Evolutionary conservation across 2,888 invertebrate genomes (phyloP).

Genomic region (Oxytorus armatus): DNA sequence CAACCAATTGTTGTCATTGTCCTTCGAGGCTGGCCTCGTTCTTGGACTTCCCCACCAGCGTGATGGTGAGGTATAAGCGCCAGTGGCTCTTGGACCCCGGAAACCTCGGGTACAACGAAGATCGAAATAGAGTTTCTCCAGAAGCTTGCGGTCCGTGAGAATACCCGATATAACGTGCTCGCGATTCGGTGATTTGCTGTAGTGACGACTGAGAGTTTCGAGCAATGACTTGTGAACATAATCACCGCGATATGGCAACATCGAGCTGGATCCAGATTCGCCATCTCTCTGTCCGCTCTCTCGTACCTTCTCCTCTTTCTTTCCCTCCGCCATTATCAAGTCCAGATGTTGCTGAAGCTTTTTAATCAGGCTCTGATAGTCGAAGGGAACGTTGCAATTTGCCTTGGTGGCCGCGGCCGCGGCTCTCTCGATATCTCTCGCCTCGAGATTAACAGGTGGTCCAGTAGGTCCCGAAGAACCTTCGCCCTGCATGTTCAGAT

Average conservation of each 20-base stretch:
- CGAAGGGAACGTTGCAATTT: slow-evolving; percentile 81
- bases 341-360: slow-evolving; percentile 87
- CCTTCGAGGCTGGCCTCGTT: slow-evolving; percentile 68
- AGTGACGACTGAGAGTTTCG: slow-evolving; percentile 89
- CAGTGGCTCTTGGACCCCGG: slow-evolving; percentile 82
- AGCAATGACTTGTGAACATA: slow-evolving; percentile 87
- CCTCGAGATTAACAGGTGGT: slow-evolving; percentile 56
- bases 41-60: slow-evolving; percentile 77
- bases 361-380: slow-evolving; percentile 88
- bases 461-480: slow-evolving; percentile 68
- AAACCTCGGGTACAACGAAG: slow-evolving; percentile 89
- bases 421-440: slow-evolving; percentile 46
- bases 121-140: slow-evolving; percentile 91
- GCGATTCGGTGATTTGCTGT: slow-evolving; percentile 88
- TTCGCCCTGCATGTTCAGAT: slow-evolving; percentile 87
- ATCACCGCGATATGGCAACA: slow-evolving; percentile 84
- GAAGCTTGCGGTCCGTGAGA: slow-evolving; percentile 89
- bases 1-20: slow-evolving; percentile 71
- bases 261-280: slow-evolving; percentile 79
- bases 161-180: slow-evolving; percentile 90
- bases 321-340: slow-evolving; percentile 81
- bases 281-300: slow-evolving; percentile 71
- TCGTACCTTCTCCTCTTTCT: slow-evolving; percentile 68
- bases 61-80: slow-evolving; percentile 81
- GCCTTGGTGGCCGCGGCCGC: slow-evolving; percentile 47